Evolutionary conservation across 1,140 invertebrate genomes (phyloP), one percentile per base, ranked within the genome.

Genomic region (Zelostemma sp.): DNA sequence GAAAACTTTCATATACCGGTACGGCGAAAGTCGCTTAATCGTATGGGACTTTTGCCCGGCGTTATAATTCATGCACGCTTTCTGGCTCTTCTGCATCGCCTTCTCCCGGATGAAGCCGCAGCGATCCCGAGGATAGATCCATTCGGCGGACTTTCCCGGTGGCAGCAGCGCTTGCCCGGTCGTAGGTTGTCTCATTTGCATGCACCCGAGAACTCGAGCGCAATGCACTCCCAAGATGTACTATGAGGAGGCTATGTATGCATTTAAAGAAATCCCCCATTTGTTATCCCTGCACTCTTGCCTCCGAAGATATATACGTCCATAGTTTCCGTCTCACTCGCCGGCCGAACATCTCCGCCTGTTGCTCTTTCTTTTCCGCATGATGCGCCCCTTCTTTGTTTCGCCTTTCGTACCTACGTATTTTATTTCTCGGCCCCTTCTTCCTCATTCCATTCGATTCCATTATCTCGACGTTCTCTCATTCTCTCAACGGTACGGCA

Each of bases 171-270:
- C 66, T 78, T 78, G 77, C 74, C 73, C 68, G 69, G 68, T 78
- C 62, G 63, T 64, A 55, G 68, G 69, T 66, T 77, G 77, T 80
- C 80, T 81, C 72, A 80, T 83, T 81, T 83, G 75, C 79, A 83
- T 81, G 77, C 68, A 73, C 68, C 63, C 70, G 63, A 21, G 71
- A 73, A 76, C 64, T 73, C 74, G 74, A 72, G 71, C 71, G 66
- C 53, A 56, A 59, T 48, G 48, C 47, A 41, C 35, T 38, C 46
- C 54, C 53, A 53, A 49, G 47, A 65, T 48, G 41, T 49, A 17
- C 55, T 43, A 54, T 60, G 58, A 59, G 21, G 1, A 43, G 25
- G 9, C 43, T 21, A 19, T 35, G 28, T 49, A 59, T 51, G 55
- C 31, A 68, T 65, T 56, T 40, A 65, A 65, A 70, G 53, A 70